Evolutionary conservation across 2,797 vertebrate genomes (phyloP).

Genomic region (Manis javanica): DNA sequence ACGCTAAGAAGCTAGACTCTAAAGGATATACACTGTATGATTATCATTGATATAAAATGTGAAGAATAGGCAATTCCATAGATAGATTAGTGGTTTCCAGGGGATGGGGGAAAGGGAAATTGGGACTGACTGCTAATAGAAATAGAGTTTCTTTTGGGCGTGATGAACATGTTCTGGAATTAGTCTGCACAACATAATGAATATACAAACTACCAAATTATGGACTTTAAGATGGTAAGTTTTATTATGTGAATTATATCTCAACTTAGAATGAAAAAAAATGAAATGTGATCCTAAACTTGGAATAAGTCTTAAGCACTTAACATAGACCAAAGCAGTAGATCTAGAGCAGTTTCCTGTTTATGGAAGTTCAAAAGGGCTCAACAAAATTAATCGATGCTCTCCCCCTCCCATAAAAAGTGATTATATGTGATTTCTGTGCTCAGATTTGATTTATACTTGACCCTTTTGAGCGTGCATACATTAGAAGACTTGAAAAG

Average conservation of each 20-base stretch:
- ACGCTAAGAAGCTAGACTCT: not conserved
- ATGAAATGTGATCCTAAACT: not conserved
- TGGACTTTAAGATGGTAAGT: not conserved
- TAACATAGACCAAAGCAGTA: not conserved
- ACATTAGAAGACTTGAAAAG: not conserved
- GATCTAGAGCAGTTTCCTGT: not conserved
- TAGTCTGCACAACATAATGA: not conserved
- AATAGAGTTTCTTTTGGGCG: not conserved
- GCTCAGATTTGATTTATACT: not conserved
- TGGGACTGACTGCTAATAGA: not conserved
- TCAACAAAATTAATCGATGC: not conserved
- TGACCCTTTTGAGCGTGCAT: not conserved
- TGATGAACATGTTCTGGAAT: not conserved
- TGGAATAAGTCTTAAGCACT: conserved; percentile 13
- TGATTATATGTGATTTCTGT: not conserved
- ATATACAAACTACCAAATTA: not conserved
- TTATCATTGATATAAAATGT: not conserved
- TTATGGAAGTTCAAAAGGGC: not conserved
- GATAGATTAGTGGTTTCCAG: not conserved
- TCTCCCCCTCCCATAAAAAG: not conserved
- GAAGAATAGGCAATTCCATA: not conserved
- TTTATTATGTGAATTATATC: not conserved
- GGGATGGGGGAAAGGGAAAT: not conserved
- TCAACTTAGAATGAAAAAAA: not conserved
- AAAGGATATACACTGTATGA: not conserved